Evolutionary conservation across 2,797 vertebrate species (phyloP).

Genomic region (Schizothorax lantsangensis): DNA sequence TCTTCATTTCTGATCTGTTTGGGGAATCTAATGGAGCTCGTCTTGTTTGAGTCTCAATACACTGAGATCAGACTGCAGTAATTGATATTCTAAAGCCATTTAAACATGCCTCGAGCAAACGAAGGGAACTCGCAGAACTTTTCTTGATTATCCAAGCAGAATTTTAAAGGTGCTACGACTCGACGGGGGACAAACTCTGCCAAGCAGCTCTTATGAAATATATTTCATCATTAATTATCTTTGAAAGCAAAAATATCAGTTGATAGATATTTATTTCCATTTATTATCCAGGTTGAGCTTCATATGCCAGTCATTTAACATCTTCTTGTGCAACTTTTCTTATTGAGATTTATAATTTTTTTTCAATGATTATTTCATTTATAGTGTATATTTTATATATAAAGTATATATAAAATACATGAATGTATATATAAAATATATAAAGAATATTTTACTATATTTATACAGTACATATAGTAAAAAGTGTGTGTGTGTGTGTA

Average conservation of each 20-base stretch:
- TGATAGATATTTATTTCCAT: background rate
- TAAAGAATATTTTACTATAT: background rate
- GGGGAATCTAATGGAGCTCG: slow-evolving; percentile 6
- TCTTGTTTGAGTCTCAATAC: slow-evolving; percentile 58
- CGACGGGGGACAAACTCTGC: slow-evolving; percentile 52
- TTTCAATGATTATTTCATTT: background rate
- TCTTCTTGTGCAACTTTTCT: background rate
- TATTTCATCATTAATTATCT: slow-evolving; percentile 23
- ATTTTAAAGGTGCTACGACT: slow-evolving; percentile 60
- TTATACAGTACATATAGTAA: background rate
- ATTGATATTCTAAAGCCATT: slow-evolving; percentile 79
- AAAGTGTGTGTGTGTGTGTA: background rate
- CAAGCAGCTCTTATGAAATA: slow-evolving; percentile 18
- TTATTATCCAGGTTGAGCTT: background rate
- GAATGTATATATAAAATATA: background rate
- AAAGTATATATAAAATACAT: background rate
- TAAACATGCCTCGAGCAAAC: slow-evolving; percentile 66
- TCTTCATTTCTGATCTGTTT: slow-evolving; percentile 15
- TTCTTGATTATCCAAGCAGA: slow-evolving; percentile 75
- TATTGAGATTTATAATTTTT: background rate
- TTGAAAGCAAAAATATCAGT: background rate
- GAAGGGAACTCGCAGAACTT: slow-evolving; percentile 65
- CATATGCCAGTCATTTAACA: background rate
- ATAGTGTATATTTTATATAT: background rate
- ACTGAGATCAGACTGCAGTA: slow-evolving; percentile 70